These are phyloP conservation scores for Euborellia annulipes DNA, from an alignment of 1,140 invertebrate genomes.

Conservation along the genomic window DNA sequence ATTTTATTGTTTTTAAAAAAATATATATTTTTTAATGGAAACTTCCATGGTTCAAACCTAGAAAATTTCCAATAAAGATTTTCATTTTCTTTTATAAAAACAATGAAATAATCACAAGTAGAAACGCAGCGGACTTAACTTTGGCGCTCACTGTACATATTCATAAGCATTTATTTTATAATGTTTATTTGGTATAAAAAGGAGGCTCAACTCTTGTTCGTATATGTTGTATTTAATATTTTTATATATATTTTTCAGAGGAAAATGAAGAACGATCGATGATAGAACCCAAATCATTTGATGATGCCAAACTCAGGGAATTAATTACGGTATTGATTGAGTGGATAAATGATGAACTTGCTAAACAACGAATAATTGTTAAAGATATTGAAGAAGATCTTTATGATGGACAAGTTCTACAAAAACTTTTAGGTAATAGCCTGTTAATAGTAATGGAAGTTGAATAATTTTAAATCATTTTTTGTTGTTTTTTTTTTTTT, in stretches of 20 bases:
- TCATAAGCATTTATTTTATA: too few relatives aligned
- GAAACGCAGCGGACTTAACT: too few relatives aligned
- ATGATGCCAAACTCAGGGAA: constrained; percentile 75
- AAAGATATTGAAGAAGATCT: constrained; percentile 94
- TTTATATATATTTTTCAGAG: constrained; percentile 45
- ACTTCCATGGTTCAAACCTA: too few relatives aligned
- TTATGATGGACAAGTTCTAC: constrained; percentile 95
- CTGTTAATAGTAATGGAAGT: background rate
- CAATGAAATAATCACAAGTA: too few relatives aligned
- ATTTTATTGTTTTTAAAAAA: too few relatives aligned
- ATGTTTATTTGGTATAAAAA: too few relatives aligned
- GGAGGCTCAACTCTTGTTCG: too few relatives aligned
- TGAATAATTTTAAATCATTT: background rate
- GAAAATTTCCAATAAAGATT: too few relatives aligned
- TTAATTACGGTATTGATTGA: constrained; percentile 81
- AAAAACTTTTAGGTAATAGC: constrained; percentile 70
- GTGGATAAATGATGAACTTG: constrained; percentile 98
- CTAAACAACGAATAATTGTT: constrained; percentile 91
- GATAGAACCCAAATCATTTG: constrained; percentile 74
- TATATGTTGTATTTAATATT: constrained; percentile 8
- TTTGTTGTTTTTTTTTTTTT: constrained; percentile 12
- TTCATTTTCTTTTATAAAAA: too few relatives aligned
- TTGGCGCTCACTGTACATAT: too few relatives aligned
- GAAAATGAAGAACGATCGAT: constrained; percentile 95
- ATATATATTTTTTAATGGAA: too few relatives aligned